Evolutionary conservation across 92 coral and sea anemone genomes (phyloP).

Genomic region (Porites divaricata): DNA sequence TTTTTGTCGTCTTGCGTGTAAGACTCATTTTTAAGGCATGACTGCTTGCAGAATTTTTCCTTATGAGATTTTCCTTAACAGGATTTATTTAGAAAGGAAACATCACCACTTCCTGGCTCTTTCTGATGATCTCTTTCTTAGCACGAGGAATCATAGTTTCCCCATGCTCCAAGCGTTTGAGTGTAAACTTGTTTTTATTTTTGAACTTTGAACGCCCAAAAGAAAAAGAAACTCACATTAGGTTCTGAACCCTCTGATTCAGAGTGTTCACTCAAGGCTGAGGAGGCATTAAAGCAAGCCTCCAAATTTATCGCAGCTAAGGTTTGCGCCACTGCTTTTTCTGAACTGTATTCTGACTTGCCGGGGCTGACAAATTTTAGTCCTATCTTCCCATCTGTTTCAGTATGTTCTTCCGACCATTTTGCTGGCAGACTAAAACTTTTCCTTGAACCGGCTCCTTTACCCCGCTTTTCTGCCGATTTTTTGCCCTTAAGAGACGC

Average conservation of each 20-base stretch:
- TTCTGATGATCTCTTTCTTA: too few relatives aligned
- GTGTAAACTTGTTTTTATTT: too few relatives aligned
- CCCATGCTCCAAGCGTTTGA: too few relatives aligned
- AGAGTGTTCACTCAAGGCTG: slow-evolving; percentile 2
- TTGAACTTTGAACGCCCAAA: too few relatives aligned
- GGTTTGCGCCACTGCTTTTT: neutral
- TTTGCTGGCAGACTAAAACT: slow-evolving; percentile 32
- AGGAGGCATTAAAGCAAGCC: slow-evolving; percentile 17
- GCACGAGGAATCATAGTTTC: too few relatives aligned
- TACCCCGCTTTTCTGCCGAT: slow-evolving; percentile 1
- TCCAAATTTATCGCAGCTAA: slow-evolving; percentile 11
- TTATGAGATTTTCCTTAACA: too few relatives aligned
- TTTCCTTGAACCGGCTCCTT: slow-evolving; percentile 18
- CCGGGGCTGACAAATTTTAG: slow-evolving; percentile 28
- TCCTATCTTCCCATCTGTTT: neutral
- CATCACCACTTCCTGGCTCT: too few relatives aligned
- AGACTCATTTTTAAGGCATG: too few relatives aligned
- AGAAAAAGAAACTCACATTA: too few relatives aligned
- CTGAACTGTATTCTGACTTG: slow-evolving; percentile 11
- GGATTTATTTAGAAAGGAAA: too few relatives aligned
- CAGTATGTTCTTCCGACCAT: slow-evolving; percentile 5
- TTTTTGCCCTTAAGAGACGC: neutral
- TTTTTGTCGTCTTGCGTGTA: too few relatives aligned
- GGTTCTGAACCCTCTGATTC: slow-evolving; percentile 1
- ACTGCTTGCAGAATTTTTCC: too few relatives aligned